Evolutionary conservation across 2,113 vertebrate genomes (phyloP), one percentile per base, ranked within the genome.

Genomic region (Saccopteryx bilineata): DNA sequence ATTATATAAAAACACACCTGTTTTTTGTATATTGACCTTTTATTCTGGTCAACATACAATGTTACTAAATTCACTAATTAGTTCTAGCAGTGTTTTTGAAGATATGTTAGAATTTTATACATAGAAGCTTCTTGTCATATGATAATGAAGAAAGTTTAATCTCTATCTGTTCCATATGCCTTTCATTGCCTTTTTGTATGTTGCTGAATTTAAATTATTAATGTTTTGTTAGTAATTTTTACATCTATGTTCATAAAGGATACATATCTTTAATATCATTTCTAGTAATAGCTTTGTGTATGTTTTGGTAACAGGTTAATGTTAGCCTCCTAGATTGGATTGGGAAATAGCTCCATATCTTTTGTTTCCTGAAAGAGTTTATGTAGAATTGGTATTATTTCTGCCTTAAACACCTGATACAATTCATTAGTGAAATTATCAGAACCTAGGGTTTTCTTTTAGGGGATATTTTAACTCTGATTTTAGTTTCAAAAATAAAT

Each of bases 311-410:
- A 52, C 15, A 86, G 12, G 39, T 56, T 86, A 85, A 86, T 60
- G 58, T 10, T 48, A 60, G 9, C 26, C 39, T 91, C 7, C 18
- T 60, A 83, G 31, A 56, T 15, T 54, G 39, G 46, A 26, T 50
- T 94, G 80, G 76, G 12, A 94, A 76, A 52, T 21, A 60, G 2
- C 60, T 28, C 10, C 15, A 81, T 21, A 21, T 83, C 17, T 71
- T 56, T 79, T 69, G 46, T 61, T 95, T 79, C 46, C 84, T 95
- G n/a, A 13, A 93, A 78, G 48, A 60, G 11, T 50, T 85, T 76
- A 48, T 65, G 31, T 80, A 74, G 68, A 54, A 85, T 58, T 92
- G 61, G 12, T 75, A 60, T 75, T 65, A 39, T 81, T 89, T 90
- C 56, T 83, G 85, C 54, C 5, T 75, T 85, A 88, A 85, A 85